Evolutionary conservation across 2,113 vertebrate genomes (phyloP), one percentile per base, ranked within the genome.

Genomic region (Lycocorax pyrrhopterus): DNA sequence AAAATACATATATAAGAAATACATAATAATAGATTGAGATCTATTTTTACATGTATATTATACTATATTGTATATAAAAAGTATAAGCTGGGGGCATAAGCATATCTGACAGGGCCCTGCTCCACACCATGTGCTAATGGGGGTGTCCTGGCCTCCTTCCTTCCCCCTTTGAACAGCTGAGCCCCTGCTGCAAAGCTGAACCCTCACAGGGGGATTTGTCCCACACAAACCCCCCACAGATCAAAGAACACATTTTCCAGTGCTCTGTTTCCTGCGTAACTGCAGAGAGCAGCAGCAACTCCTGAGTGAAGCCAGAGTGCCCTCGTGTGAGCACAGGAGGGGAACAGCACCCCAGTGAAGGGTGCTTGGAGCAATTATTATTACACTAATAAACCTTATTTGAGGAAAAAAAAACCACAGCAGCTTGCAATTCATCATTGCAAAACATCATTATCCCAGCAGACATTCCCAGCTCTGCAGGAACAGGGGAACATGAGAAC

Each of bases 271-370:
- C 25, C 60, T 8, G 35, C 12, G 18, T 18, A 69, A 32, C 12
- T 12, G 37, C 41, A 4, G 6, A 3, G 6, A n/a, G 64, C 47
- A 58, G 73, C n/a, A 7, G 4, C 8, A 3, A 7, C 71, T 66
- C 8, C 56, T 25, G 16, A 18, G 62, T 69, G 87, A 94, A 52
- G 85, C 78, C 90, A 47, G 69, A 66, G 79, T 51, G 29, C 98
- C 97, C 97, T 93, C 98, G 64, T 92, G 97, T 97, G 98, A 77
- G 80, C 68, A 81, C 74, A 43, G 53, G 35, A 43, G 16, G 16
- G 16, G 33, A 41, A 27, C 89, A 14, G 18, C 52, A 33, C 5
- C 18, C 59, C 69, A 29, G 32, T 2, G 35, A 18, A 25, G 55
- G 25, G 18, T 47, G 47, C 69, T 16, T 35, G 25, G 1, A 52